phyloP scores from a whole-genome alignment of 37 sponge, comb jelly and placozoan species.

The Spongia lamella region DNA sequence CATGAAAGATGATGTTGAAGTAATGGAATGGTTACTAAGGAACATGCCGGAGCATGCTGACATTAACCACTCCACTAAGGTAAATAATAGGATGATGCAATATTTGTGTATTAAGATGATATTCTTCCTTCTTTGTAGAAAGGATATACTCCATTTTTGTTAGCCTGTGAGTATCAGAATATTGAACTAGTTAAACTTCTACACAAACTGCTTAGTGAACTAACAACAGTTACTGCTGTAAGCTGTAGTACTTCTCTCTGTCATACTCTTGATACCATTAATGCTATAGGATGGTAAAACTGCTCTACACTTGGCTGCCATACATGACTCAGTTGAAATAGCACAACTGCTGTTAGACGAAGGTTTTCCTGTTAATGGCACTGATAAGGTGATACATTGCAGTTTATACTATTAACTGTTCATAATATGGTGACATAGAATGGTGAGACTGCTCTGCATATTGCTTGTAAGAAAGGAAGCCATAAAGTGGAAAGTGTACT shows the following conservation, averaged over 20 bases:
- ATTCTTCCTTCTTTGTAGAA: background rate
- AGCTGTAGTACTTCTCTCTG: too few species aligned
- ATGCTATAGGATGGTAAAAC: conserved; percentile 14
- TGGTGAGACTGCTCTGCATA: conserved; percentile 59
- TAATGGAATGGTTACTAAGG: too few species aligned
- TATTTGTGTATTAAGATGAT: too few species aligned
- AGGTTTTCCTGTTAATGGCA: background rate
- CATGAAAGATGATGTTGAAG: too few species aligned
- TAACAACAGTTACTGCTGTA: too few species aligned
- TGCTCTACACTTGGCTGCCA: conserved; percentile 60
- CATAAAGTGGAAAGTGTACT: conserved; percentile 12
- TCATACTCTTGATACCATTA: too few species aligned
- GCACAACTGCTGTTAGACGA: conserved; percentile 17
- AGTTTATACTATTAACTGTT: background rate
- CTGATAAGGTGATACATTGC: conserved; percentile 10
- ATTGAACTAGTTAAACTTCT: conserved; percentile 11
- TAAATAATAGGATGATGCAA: too few species aligned
- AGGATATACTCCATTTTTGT: conserved; percentile 43
- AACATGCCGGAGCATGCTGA: too few species aligned
- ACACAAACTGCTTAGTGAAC: background rate
- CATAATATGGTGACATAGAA: background rate
- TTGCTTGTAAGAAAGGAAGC: conserved; percentile 42
- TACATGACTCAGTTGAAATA: conserved; percentile 42
- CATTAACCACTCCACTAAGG: too few species aligned
- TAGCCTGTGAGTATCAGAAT: conserved; percentile 48